Conservation (phyloP, 2,113 vertebrate genomes). For the zebrafish (Danio rerio) region GRCz12tu NC_133177.1:1444501-1445000, state of each 20-base stretch:
- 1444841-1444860: no score
- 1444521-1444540: slow-evolving; percentile 99
- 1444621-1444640: slow-evolving; percentile 86
- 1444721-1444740: slow-evolving; percentile 12
- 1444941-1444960: no score
- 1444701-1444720: slow-evolving; percentile 64
- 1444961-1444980: not conserved
- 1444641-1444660: slow-evolving; percentile 81
- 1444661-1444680: slow-evolving; percentile 72
- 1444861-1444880: no score
- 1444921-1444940: no score
- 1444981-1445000: not conserved
- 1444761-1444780: no score
- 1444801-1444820: no score
- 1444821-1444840: no score
- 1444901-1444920: no score
- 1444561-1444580: slow-evolving; percentile 92
- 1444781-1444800: no score
- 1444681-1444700: slow-evolving; percentile 70
- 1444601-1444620: slow-evolving; percentile 98
- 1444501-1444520: slow-evolving; percentile 93
- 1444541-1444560: slow-evolving; percentile 99
- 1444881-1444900: no score
- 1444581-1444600: slow-evolving; percentile 99
- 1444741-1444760: not conserved